Base-by-base conservation (phyloP, 2,113 vertebrate species). In the Dunckerocampus dactyliophorus region DNA sequence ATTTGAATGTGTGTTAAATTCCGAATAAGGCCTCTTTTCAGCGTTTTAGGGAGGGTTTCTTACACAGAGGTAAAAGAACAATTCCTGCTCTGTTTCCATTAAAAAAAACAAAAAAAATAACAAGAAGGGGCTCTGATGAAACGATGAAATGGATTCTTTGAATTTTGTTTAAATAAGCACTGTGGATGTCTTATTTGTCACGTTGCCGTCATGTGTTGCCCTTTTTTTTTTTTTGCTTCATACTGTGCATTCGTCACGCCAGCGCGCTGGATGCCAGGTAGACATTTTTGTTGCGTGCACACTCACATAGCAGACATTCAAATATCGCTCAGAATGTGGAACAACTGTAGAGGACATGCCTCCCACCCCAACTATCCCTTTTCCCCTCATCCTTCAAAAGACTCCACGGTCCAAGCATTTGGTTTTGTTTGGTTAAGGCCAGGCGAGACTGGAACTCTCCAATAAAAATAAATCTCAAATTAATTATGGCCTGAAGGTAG, bases 391-490 rank as follows among this genome's bases (percentile, higher is more conserved):
- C 90, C 91, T 93, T 94, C 92, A 92, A 92, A 93, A 91, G 91
- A 92, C 93, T 94, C 93, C 89, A 90, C 89, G 89, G 91, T 92
- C 91, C 89, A 78, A 90, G 45, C 88, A 90, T 93, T 88, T 85
- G 91, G 94, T 92, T 93, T 93, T 97, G 95, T 98, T 98, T 98
- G 92, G 92, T 93, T 95, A 95, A 97, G 94, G 93, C 94, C 94
- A 93, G 91, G 92, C 92, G 94, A 96, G 94, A 94, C 93, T 92
- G 84, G 88, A 88, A 91, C 92, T 93, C 93, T 96, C 95, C 95
- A 98, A 96, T 95, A 95, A 95, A 98, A 98, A 98, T 95, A 97
- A 96, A 98, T 97, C 95, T 95, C 94, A 95, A 94, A 97, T 98
- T 96, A 98, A 98, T 97, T 93, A 96, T 94, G 94, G 95, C 94